Evolutionary conservation across 2,797 vertebrate species (phyloP), one percentile per base, ranked within the genome.

Genomic region (Clarias platycephalus): DNA sequence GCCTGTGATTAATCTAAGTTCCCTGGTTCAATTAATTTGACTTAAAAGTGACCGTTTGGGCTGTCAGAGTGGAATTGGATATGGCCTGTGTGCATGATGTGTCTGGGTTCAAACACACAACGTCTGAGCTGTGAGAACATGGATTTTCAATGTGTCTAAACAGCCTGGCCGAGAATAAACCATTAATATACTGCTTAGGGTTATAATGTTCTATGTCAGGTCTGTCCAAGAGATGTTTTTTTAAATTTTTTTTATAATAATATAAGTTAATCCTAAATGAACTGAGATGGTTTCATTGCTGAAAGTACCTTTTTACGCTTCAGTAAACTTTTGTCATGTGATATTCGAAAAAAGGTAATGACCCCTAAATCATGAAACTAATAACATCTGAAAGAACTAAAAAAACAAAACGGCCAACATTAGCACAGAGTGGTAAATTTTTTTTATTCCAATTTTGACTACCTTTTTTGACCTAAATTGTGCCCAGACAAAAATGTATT

Each of bases 91-190:
- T 84, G 67, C 1, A 77, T 87, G 87, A 89, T 76, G 70, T 72
- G 40, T 76, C 55, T 58, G 57, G n/a, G 75, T 91, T 92, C 83
- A 86, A 93, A 91, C 72, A 76, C 85, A 80, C 86, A 84, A 77
- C 64, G 76, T 82, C 80, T 28, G 75, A 87, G 80, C 82, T 63
- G 88, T 89, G 90, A 57, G 82, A 82, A 44, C 83, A 94, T 94
- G 89, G 93, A 95, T 94, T 94, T 94, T 91, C 93, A 92, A 93
- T 94, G 92, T 55, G 83, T 89, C 88, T 89, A 88, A 88, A 88
- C 84, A 91, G 88, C 89, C 86, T 83, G 85, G 81, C 84, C 78
- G 81, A 91, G 86, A 91, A 85, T 85, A 68, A 90, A 88, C 89
- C 84, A 92, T 89, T 90, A 89, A 92, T 90, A 57, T 85, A 91